Base-by-base conservation (phyloP, 2,113 vertebrate species). In the Nanorana parkeri region DNA sequence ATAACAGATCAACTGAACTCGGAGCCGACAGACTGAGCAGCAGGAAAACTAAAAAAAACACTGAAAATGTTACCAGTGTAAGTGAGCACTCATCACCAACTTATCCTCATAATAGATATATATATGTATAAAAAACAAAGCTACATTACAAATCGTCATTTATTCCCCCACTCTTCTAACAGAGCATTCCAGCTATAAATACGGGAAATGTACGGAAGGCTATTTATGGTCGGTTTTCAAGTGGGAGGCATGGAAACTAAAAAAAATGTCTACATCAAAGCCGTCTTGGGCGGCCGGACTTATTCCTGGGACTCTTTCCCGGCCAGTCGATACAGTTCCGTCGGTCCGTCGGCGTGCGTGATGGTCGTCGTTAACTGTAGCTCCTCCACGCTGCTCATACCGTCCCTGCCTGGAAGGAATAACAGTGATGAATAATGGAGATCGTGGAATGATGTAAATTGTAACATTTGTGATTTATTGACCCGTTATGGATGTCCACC, bases 351-450 rank as follows among this genome's bases (percentile, higher is more conserved):
- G 51, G 94, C 94, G 0, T 98, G 96, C 29, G 97, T 97, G 90
- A 99, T 96, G 19, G 97, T 99, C 77, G 97, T 99, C 73, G 98
- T 99, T 81, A 98, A 93, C 89, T 99, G 97, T 19, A 94, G 93
- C 86, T 99, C 97, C 67, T 99, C 98, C 0, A 94, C 96, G 0
- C 94, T 96, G 91, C 90, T 96, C 17, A 93, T 89, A 4, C 93
- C 94, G 6, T 94, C 88, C 82, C 94, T 93, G 21, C 93, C 95
- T 96, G 88, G 63, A 41, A 66, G 56, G 5, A 29, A 55, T 1
- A 36, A 17, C 19, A 11, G 17, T 0, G 5, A 41, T 47, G 1
- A 47, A 47, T 47, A 47, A n/a, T 47, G 41, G 7, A 47, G 41
- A 47, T 1, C 41, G 3, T 13, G 13, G 41, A 47, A 41, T 41